Evolutionary conservation across 1,140 invertebrate species (phyloP), one percentile per base, ranked within the genome.

Genomic region (Kradibia gibbosae): DNA sequence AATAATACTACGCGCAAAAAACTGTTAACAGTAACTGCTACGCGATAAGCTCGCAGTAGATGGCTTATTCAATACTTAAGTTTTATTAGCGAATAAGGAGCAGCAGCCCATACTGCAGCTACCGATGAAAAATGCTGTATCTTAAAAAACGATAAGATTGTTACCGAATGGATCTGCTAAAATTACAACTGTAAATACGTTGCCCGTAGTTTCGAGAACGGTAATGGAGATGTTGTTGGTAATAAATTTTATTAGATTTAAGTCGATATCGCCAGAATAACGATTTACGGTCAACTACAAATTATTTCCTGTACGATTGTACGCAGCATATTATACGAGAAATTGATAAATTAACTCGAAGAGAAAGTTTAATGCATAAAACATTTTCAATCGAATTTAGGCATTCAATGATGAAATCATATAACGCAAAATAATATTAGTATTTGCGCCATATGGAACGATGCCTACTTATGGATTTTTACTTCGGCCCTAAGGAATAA

Each of bases 151-250:
- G 50, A 53, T 53, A 65, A 65, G 15, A 65, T 20, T 65, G 22
- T 65, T 15, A 39, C 34, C 39, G 4, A 17, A 65, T 65, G 57
- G 8, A n/a, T n/a, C 5, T 28, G 57, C 57, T 65, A 65, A 65
- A 65, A 34, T 65, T 65, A 36, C 60, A 65, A 65, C 60, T 65
- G 13, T 65, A 67, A 67, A 67, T 39, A n/a, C 39, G 62, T 8
- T 39, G n/a, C n/a, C 39, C 39, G 62, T 67, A 67, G 34, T 2
- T 36, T 10, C 11, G 4, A 39, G 31, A 36, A 20, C 39, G 11
- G 28, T 13, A 36, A 62, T 36, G 0, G 31, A 62, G 60, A 31
- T 62, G 31, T 34, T 34, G 1, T 25, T 11, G 20, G 13, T 25
- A 3, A 34, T 31, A 60, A 60, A 60, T 60, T 60, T 3, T 0